phyloP scores from a whole-genome alignment of 2,113 vertebrate genomes.

The Fregetta grallaria region DNA sequence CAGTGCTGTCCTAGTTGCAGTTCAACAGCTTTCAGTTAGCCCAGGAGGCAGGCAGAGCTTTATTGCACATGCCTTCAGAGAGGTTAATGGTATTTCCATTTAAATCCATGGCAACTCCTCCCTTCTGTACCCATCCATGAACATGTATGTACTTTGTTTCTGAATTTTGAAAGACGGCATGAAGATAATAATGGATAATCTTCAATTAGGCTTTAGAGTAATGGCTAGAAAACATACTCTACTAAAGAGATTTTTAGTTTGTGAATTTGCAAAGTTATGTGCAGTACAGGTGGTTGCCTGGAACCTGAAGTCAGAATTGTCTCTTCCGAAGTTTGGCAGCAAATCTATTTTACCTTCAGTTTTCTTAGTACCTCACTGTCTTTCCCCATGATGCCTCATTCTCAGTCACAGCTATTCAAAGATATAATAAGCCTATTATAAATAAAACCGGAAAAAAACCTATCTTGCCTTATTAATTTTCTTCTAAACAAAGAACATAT shows the following conservation, averaged over 20 bases:
- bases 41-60: not conserved
- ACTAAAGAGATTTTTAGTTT: not conserved
- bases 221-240: not conserved
- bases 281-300: not conserved
- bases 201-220: not conserved
- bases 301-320: not conserved
- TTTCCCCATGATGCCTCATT: not conserved
- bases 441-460: not conserved
- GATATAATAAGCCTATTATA: not conserved
- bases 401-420: not conserved
- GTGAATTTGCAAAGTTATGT: not conserved
- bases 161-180: not conserved
- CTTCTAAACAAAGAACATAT: not conserved
- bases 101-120: not conserved
- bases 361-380: not conserved
- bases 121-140: not conserved
- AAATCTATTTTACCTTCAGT: not conserved
- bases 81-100: not conserved
- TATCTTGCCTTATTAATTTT: not conserved
- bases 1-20: not conserved
- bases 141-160: not conserved
- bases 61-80: not conserved
- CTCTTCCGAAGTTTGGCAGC: not conserved
- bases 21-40: not conserved
- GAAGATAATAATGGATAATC: not conserved